Percentiles rank a stretch among this genome's conserved stretches.
phyloP scores from a whole-genome alignment of 2,113 vertebrate genomes.

The Copsychus sechellarum region DNA sequence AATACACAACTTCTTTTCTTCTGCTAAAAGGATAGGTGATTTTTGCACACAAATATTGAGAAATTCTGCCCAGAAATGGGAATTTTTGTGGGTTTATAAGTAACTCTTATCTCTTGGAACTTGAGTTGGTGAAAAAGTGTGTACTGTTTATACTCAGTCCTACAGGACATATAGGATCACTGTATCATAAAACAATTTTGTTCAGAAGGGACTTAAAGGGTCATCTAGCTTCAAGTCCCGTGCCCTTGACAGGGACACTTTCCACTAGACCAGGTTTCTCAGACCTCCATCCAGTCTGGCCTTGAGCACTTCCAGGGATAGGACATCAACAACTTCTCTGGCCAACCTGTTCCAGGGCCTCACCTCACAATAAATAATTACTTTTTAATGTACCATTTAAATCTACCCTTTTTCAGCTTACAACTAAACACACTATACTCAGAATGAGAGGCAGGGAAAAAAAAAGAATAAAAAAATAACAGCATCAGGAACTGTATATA shows the following conservation, averaged over 20 bases:
- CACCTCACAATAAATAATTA: background rate
- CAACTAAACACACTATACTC: background rate
- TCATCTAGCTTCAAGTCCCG: background rate
- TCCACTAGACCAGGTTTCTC: background rate
- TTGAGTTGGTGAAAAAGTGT: background rate
- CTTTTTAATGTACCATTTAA: background rate
- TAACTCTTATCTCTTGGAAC: background rate
- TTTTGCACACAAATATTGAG: background rate
- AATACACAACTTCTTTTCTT: background rate
- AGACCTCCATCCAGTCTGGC: background rate
- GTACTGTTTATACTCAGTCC: background rate
- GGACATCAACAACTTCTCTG: fast-evolving
- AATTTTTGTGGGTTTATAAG: background rate
- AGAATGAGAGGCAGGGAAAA: background rate
- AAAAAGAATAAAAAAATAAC: background rate
- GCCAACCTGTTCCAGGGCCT: background rate
- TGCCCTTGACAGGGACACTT: background rate
- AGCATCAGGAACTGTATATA: background rate
- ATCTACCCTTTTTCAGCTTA: background rate
- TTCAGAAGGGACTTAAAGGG: background rate
- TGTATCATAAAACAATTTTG: background rate
- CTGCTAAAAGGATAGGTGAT: background rate
- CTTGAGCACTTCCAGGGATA: background rate
- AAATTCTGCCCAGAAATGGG: background rate
- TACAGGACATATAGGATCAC: background rate